Evolutionary conservation across 2,113 vertebrate genomes (phyloP), one percentile per base, ranked within the genome.

Genomic region (Pipa parva): DNA sequence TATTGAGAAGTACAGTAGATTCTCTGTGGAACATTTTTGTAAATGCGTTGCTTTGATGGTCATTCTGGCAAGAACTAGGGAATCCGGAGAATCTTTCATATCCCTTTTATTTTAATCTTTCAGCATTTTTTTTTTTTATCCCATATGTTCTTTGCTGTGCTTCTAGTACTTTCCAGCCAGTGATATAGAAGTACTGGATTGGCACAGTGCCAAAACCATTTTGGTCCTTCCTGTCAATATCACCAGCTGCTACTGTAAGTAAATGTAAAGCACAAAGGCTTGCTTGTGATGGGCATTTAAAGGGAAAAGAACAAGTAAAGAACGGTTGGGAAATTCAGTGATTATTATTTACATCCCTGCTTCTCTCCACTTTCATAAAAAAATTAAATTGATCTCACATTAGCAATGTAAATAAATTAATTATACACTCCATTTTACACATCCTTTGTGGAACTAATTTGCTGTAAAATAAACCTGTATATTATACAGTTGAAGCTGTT

Each of bases 171-270:
- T 36, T 70, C 24, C 58, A 25, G 39, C 13, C 10, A 21, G 20
- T 28, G 63, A 66, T 52, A 45, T 48, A 60, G n/a, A n/a, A 70
- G 66, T 52, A 52, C 36, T 42, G 42, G 17, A 42, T 21, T 60
- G 55, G 49, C 22, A 24, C 18, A 21, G 22, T 29, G 66, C 66
- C 66, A 70, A 12, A 50, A 69, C 9, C 37, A 17, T 29, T 28
- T 28, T 9, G 13, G 21, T 39, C 45, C 28, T n/a, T 25, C 24
- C 59, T 60, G 57, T 29, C 49, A 28, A 54, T 61, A 50, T 70
- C 33, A 61, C 57, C 57, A 70, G 31, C 48, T 70, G 57, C 48
- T 61, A 54, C 48, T 54, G 49, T 54, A 61, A 61, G 58, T 70
- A 61, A 52, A 49, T 37, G 26, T 15, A 20, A 22, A 4, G 15